A percentile compares a stretch with the other conserved stretches of the same genome.
phyloP scores from a whole-genome alignment of 1,140 invertebrate genomes.

The Oreohelix idahoensis region DNA sequence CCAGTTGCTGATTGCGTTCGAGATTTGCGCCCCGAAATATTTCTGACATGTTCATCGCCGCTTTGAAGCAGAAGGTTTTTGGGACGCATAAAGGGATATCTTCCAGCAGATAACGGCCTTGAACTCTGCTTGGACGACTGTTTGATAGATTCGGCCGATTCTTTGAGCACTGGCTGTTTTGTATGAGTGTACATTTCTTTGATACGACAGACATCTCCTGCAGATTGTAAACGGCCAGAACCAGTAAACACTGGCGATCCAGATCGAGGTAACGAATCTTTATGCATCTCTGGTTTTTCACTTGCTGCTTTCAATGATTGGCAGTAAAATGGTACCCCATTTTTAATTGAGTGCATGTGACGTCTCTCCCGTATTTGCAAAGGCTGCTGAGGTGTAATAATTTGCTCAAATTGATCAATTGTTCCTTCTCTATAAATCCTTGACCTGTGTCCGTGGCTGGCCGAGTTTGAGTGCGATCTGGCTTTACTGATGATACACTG shows the following conservation, averaged over 20 bases:
- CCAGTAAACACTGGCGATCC: neutral
- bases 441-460: neutral
- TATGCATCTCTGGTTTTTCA: too few relatives aligned
- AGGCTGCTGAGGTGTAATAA: slow-evolving; percentile 17
- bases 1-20: neutral
- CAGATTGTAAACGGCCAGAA: too few relatives aligned
- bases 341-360: neutral
- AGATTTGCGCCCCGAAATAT: neutral
- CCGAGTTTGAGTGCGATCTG: neutral
- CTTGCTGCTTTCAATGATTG: neutral
- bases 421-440: neutral
- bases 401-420: neutral
- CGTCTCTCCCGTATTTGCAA: neutral
- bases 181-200: too few relatives aligned
- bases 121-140: neutral
- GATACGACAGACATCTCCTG: neutral
- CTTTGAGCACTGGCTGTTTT: neutral
- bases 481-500: neutral
- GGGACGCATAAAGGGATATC: neutral
- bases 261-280: too few relatives aligned
- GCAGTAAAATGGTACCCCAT: neutral
- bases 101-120: neutral
- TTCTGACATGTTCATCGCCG: neutral
- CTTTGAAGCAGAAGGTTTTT: neutral
- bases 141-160: neutral